Percentiles rank a stretch among this genome's conserved stretches.
Evolutionary conservation across 2,888 invertebrate genomes (phyloP).

Genomic region (Napeogenes sylphis): DNA sequence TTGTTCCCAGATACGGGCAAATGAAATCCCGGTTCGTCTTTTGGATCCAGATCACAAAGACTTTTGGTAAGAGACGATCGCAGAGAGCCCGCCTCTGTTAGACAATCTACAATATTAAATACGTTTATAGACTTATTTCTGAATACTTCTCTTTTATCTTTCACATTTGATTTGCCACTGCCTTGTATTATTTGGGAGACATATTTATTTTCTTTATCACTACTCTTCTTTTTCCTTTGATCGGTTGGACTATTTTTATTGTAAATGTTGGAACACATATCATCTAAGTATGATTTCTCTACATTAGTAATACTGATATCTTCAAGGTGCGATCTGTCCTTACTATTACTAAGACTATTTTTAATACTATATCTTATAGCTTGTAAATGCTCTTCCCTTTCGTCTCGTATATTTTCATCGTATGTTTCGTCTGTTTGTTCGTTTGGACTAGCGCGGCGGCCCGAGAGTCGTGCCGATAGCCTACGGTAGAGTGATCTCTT

Average conservation of each 20-base stretch:
- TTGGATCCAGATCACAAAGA: constrained; percentile 67
- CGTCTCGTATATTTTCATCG: constrained; percentile 42
- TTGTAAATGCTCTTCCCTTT: constrained; percentile 56
- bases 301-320: constrained; percentile 58
- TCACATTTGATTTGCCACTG: constrained; percentile 47
- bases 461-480: constrained; percentile 69
- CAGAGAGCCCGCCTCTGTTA: constrained; percentile 63
- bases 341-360: constrained; percentile 48
- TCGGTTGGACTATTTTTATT: constrained; percentile 47
- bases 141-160: constrained; percentile 72
- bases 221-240: constrained; percentile 49
- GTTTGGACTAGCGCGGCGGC: constrained; percentile 51
- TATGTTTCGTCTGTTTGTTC: constrained; percentile 38
- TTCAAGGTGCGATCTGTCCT: constrained; percentile 46
- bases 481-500: constrained; percentile 71
- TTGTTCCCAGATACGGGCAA: constrained; percentile 58
- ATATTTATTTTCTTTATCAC: constrained; percentile 66
- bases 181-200: constrained; percentile 48
- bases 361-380: constrained; percentile 55
- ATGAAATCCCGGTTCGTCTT: constrained; percentile 60
- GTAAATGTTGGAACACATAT: constrained; percentile 46
- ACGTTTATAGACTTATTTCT: constrained; percentile 72
- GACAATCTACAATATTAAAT: constrained; percentile 69
- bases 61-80: constrained; percentile 71
- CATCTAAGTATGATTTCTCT: constrained; percentile 56